Evolutionary conservation across 2,113 vertebrate genomes (phyloP), one percentile per base, ranked within the genome.

Genomic region (Rhinoderma darwinii): DNA sequence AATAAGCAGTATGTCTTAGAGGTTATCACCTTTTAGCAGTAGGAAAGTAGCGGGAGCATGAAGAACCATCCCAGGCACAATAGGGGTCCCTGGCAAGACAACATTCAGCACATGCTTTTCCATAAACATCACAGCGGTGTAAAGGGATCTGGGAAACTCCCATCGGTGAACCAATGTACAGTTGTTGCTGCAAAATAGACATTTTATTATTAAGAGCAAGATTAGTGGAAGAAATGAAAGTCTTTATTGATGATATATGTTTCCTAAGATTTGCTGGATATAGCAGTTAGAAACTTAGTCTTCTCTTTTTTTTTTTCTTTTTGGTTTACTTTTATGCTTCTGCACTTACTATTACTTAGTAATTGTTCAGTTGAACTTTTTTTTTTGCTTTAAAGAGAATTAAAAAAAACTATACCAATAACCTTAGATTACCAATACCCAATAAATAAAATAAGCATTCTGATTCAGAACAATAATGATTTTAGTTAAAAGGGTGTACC

Each of bases 21-120:
- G 86, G 68, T 27, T 78, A 92, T 86, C 95, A 99, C 98, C 98
- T 99, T 90, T 99, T 99, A 44, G 98, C 96, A 89, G 97, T 97
- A 83, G 98, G 98, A 88, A 99, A 99, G 90, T 99, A 99, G 91
- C 98, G 96, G n/a, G 98, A 99, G 89, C 98, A 99, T 9, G 97
- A 95, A 0, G 95, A 94, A 72, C 98, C 98, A 25, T 99, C 98
- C 98, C 98, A 99, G 89, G 98, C 98, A 51, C 98, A 99, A 91
- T 99, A 99, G 17, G 98, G 98, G 91, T 99, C 98, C 84, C 97
- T 93, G 0, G 98, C 98, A 22, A 99, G 96, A 91, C 98, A 99
- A 88, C 98, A 99, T 88, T 99, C 98, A 0, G 98, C 98, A 30
- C 98, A 99, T 37, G 98, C 98, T 89, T 97, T 97, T 54, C 98